phyloP scores from a whole-genome alignment of 2,888 invertebrate genomes.

The Campopleginae sp. region DNA sequence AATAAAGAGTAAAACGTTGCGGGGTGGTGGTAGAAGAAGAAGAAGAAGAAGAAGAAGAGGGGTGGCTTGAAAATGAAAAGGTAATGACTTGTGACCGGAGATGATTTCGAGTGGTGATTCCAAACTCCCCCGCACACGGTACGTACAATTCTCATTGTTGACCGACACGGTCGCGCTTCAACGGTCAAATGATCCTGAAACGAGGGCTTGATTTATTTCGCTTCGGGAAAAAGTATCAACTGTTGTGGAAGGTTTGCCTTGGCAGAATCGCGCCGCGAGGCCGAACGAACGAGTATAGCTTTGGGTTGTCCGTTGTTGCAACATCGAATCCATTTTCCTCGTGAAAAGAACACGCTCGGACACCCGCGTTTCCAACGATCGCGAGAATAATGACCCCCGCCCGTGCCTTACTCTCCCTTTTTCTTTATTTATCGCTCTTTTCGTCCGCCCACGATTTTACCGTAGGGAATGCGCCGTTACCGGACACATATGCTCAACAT shows the following conservation, averaged over 20 bases:
- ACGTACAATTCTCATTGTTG: constrained; percentile 81
- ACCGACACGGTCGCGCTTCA: constrained; percentile 81
- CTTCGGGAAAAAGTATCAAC: constrained; percentile 17
- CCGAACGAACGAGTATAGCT: too few species aligned
- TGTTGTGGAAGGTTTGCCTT: background rate
- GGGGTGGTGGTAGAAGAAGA: constrained; percentile 41
- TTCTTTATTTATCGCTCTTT: background rate
- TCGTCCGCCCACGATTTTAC: constrained; percentile 38
- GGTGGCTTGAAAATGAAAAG: constrained; percentile 82
- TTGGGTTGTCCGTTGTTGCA: constrained; percentile 3
- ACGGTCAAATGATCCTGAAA: constrained; percentile 74
- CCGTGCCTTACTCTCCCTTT: background rate
- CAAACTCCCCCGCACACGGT: constrained; percentile 69
- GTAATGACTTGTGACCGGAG: constrained; percentile 83
- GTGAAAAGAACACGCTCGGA: constrained; percentile 54
- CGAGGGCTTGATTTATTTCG: constrained; percentile 64
- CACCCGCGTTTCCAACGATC: constrained; percentile 51
- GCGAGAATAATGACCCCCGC: constrained; percentile 46
- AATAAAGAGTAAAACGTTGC: constrained; percentile 60
- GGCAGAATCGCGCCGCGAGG: background rate
- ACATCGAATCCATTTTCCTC: constrained; percentile 22
- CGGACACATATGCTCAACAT: constrained; percentile 34
- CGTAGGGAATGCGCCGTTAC: constrained; percentile 34
- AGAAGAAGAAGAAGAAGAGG: constrained; percentile 36
- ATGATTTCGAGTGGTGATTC: constrained; percentile 80